Percentiles rank a stretch among this genome's conserved stretches.
These are phyloP conservation scores for Rhagonycha lutea DNA, from an alignment of 2,888 invertebrate species.

Conservation along the genomic window DNA sequence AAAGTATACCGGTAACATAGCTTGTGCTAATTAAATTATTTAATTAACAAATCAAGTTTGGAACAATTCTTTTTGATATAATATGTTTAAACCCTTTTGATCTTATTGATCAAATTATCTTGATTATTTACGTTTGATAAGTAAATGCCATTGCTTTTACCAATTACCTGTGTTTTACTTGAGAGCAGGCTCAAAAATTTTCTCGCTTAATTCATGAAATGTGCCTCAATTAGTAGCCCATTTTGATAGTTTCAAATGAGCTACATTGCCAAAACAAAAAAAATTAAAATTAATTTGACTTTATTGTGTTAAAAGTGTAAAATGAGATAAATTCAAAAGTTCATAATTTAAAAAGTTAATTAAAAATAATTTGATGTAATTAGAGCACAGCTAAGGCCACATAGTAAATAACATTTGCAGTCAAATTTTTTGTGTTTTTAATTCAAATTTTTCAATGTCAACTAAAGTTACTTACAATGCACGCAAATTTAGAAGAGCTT, in stretches of 20 bases:
- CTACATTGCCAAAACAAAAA: background rate
- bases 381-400: background rate
- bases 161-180: no score
- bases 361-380: background rate
- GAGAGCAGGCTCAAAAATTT: no score
- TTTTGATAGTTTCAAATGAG: background rate
- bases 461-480: background rate
- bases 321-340: background rate
- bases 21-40: background rate
- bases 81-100: no score
- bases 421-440: background rate
- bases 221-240: background rate
- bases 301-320: background rate
- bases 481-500: slow-evolving; percentile 16
- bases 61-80: no score
- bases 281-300: background rate
- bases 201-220: no score
- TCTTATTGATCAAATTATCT: no score
- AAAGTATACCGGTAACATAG: background rate
- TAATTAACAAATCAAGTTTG: background rate
- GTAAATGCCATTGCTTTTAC: no score
- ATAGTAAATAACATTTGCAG: background rate
- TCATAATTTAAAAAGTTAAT: background rate
- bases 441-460: background rate
- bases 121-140: no score